Base-by-base conservation (phyloP, 92 coral and sea anemone genomes). In the Epizoanthus rinbou region DNA sequence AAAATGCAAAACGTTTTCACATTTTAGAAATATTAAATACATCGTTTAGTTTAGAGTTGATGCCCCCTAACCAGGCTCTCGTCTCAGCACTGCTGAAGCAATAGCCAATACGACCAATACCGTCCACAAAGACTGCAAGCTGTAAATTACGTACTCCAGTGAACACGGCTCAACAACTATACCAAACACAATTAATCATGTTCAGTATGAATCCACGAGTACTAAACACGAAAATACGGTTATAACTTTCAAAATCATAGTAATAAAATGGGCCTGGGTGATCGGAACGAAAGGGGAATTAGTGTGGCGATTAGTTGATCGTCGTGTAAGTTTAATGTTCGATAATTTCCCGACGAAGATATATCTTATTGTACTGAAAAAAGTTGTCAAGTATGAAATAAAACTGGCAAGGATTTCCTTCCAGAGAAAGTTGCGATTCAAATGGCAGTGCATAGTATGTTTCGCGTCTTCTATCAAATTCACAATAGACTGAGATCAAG, bases 251-350 rank as follows among this genome's bases (percentile, higher is more conserved):
- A 17, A 21, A 64, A 14, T 31, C 57, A 57, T 0, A 17, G n/a
- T 11, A 9, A 31, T 14, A 3, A 71, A 8, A 31, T 47, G 33
- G 59, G 25, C 21, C 19, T 3, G 43, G 43, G 41, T 39, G 23
- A 6, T 8, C 24, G 37, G 64, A 53, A 56, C 56, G 52, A 8
- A 50, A 39, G 47, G 28, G 25, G 39, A 41, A 43, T 33, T 37
- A 78, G 28, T 16, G 62, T 78, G 41, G 19, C 16, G 82, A 78
- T 62, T 62, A 78, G 11, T 78, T n/a, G 71, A 78, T 60, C 31
- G 39, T 65, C 70, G 64, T 78, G 58, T n/a, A 25, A 33, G 57
- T 24, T 39, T 62, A 62, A 43, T 25, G 50, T 41, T 60, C 72
- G 25, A 14, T 35, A 22, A 23, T 43, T 58, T 78, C 72, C 69